Evolutionary conservation across 2,797 vertebrate species (phyloP).

Genomic region (Pseudochromis fuscus): DNA sequence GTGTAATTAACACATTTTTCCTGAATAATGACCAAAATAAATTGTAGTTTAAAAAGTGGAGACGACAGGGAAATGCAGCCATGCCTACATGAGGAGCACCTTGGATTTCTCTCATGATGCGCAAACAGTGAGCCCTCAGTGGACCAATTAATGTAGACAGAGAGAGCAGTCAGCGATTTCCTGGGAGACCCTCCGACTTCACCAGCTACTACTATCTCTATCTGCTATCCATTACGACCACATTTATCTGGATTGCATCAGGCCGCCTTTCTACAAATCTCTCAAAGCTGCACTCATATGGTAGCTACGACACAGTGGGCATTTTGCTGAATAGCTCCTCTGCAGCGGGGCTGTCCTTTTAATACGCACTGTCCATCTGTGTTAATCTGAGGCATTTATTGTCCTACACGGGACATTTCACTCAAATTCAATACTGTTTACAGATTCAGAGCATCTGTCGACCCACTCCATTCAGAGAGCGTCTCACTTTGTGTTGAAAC

Average conservation of each 20-base stretch:
- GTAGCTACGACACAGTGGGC: constrained; percentile 44
- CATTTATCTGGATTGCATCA: constrained; percentile 88
- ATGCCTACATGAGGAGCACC: constrained; percentile 68
- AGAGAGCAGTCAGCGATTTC: constrained; percentile 87
- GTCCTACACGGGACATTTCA: constrained; percentile 2
- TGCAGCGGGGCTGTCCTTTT: constrained; percentile 42
- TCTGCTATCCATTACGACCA: constrained; percentile 84
- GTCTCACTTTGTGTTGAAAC: constrained; percentile 32
- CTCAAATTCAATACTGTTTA: constrained; percentile 6
- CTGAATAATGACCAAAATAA: constrained; percentile 52
- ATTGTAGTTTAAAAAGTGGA: constrained; percentile 36
- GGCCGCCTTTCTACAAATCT: constrained; percentile 80
- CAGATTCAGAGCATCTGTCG: neutral
- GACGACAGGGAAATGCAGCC: constrained; percentile 51
- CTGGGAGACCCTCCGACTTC: constrained; percentile 85
- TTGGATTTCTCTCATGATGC: constrained; percentile 79
- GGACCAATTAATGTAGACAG: constrained; percentile 87
- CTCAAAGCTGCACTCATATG: constrained; percentile 54
- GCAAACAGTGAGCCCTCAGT: constrained; percentile 83
- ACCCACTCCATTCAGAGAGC: neutral
- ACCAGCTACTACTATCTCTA: constrained; percentile 81
- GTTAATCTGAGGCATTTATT: constrained; percentile 30
- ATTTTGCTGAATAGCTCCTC: constrained; percentile 68
- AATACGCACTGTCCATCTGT: too few relatives aligned
- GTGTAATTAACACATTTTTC: constrained; percentile 19